A percentile compares a stretch with the other conserved stretches of the same genome.
Conservation (phyloP, 2,113 vertebrate species). For the Fregata magnificens region DNA sequence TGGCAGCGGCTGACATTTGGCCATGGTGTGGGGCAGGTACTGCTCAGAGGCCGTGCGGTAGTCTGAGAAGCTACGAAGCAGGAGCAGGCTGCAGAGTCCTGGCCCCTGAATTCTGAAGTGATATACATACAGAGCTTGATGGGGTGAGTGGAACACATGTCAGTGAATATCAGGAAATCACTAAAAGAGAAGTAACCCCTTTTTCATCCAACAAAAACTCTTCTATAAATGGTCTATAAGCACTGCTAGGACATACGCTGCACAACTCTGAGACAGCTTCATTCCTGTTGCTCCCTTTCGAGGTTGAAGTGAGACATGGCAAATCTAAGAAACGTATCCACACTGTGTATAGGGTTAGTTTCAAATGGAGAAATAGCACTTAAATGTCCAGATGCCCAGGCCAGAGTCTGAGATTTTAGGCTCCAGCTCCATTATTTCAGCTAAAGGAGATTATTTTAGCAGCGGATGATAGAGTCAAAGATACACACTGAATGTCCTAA, state of each 20-base stretch:
- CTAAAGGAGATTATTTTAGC: neutral
- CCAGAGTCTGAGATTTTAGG: neutral
- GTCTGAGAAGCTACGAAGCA: neutral
- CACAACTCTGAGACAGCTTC: neutral
- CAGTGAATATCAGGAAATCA: neutral
- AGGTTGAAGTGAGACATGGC: neutral
- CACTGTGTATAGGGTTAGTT: neutral
- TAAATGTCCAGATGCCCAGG: neutral
- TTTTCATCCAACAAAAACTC: neutral
- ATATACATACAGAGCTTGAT: too few relatives aligned
- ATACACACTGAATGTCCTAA: neutral
- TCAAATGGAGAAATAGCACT: neutral
- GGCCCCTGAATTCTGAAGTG: neutral
- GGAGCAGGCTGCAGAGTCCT: neutral
- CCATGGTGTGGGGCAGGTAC: neutral
- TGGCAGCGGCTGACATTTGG: accelerated
- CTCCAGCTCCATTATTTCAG: neutral
- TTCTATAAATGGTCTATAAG: neutral
- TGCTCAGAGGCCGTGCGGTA: accelerated
- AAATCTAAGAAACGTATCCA: neutral
- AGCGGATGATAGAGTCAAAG: neutral
- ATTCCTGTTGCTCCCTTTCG: neutral
- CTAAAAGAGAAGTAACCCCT: neutral
- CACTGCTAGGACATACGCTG: neutral
- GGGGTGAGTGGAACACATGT: neutral